phyloP scores from a whole-genome alignment of 2,797 vertebrate species.

The Astyanax mexicanus region DNA sequence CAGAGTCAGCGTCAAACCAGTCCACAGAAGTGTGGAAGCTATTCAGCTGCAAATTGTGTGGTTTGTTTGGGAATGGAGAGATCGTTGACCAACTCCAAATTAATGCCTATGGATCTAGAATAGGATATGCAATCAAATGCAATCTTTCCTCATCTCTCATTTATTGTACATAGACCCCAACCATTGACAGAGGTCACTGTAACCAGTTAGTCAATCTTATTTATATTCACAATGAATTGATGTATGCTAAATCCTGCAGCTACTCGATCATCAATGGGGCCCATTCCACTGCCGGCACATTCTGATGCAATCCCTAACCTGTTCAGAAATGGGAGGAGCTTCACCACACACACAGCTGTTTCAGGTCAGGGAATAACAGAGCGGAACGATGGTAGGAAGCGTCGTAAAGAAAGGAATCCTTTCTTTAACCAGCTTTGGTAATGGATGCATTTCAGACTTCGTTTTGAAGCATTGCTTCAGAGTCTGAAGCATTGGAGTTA shows the following conservation, averaged over 20 bases:
- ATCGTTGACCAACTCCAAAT: too few species aligned
- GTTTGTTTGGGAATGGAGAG: too few species aligned
- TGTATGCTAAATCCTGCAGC: neutral
- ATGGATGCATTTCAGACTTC: neutral
- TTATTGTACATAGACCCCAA: too few species aligned
- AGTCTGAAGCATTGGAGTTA: neutral
- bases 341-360: conserved; percentile 17
- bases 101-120: too few species aligned
- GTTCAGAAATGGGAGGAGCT: neutral
- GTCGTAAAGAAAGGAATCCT: conserved; percentile 29
- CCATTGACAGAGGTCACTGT: too few species aligned
- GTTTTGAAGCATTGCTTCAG: neutral
- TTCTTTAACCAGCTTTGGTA: neutral
- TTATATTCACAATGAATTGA: too few species aligned
- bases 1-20: too few species aligned
- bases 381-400: neutral
- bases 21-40: too few species aligned
- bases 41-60: too few species aligned
- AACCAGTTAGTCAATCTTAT: too few species aligned
- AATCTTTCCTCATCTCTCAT: too few species aligned
- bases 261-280: neutral
- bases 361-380: conserved; percentile 15
- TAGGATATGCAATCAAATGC: too few species aligned
- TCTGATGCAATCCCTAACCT: conserved; percentile 12
- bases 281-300: neutral